Conservation (phyloP, 2,113 vertebrate species). For the Bos taurus region DNA sequence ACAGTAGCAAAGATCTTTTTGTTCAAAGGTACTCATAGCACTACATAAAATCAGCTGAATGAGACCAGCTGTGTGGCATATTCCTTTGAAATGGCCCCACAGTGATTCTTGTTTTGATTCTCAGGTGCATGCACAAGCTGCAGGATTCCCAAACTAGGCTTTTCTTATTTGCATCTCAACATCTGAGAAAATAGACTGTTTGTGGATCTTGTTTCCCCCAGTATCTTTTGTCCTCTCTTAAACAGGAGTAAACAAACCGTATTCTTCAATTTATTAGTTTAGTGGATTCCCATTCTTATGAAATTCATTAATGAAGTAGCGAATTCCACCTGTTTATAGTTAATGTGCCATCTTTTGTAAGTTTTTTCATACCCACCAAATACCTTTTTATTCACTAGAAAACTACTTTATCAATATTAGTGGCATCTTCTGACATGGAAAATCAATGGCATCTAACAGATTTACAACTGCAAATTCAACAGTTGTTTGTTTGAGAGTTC, state of each 20-base stretch:
- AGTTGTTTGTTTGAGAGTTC: conserved; percentile 1
- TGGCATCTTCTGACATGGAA: background rate
- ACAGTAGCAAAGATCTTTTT: background rate
- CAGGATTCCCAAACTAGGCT: background rate
- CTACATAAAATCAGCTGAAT: background rate
- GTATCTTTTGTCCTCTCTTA: background rate
- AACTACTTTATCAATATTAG: background rate
- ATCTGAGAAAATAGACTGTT: background rate
- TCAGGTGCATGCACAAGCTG: background rate
- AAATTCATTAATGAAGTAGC: background rate
- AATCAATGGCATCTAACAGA: background rate
- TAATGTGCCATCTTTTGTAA: background rate
- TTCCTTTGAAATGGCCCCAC: background rate
- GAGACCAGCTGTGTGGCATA: background rate
- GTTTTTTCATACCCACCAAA: background rate
- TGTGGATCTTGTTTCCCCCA: background rate
- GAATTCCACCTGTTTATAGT: background rate
- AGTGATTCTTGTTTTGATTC: background rate
- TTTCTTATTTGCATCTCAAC: background rate
- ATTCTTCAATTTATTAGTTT: background rate
- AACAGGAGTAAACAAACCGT: background rate
- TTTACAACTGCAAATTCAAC: background rate
- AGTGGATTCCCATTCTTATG: background rate
- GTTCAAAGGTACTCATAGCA: background rate
- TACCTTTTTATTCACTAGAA: background rate